Evolutionary conservation across 2,888 invertebrate genomes (phyloP), one percentile per base, ranked within the genome.

Genomic region (Girardia tigrina): DNA sequence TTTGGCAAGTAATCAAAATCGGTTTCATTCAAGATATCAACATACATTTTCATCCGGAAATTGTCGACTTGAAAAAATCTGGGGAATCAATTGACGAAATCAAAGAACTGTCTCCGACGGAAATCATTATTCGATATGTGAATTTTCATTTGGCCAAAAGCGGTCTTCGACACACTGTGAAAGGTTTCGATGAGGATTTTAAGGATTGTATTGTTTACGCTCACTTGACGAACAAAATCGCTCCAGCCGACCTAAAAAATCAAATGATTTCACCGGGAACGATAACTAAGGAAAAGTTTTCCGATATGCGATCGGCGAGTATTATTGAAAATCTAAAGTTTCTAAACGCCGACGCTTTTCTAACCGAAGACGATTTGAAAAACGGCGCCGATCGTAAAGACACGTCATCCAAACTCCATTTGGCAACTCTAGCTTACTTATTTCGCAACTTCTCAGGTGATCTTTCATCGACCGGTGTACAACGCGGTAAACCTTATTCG

Each of bases 71-170:
- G n/a, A 56, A 56, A 16, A 56, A 56, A n/a, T 20, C 56, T 2
- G 56, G 56, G 2, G 56, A 56, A 56, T 56, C 56, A 56, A 56
- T 56, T n/a, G 56, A 56, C n/a, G 56, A 56, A 56, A n/a, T 56
- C 8, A 56, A 56, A 56, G 56, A 56, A n/a, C 23, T 56, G 56
- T 56, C 56, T 56, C 56, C 56, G n/a, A 20, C 23, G n/a, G 56
- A 56, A 56, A n/a, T 56, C 4, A 56, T 56, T 16, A 56, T 56
- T 8, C n/a, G 56, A 56, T 56, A 56, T 56, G 56, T 56, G 6
- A 56, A 56, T 56, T 56, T 56, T n/a, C 56, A 56, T 56, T 56
- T 56, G n/a, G 56, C 56, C n/a, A 56, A 56, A 56, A 56, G 56
- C n/a, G 56, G 56, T 56, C 56, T 56, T n/a, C 4, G 56, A 2